Evolutionary conservation across 2,113 vertebrate species (phyloP), one percentile per base, ranked within the genome.

Genomic region (Enhydra lutris): DNA sequence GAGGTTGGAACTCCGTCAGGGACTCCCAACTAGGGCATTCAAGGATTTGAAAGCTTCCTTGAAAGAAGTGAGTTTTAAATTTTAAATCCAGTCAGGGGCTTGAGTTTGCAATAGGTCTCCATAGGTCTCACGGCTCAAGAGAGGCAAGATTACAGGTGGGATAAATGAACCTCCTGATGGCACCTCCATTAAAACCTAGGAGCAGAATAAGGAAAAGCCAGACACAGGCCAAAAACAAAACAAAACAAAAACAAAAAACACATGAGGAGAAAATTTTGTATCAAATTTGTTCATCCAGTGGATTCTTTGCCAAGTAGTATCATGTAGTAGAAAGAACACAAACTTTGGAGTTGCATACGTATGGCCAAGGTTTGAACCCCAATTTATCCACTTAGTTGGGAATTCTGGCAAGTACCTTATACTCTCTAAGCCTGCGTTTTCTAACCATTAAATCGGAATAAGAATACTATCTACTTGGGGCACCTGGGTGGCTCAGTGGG

Each of bases 331-430:
- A 95, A 96, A 59, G 34, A 61, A 91, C 20, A 79, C 15, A 91
- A 55, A 15, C 24, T 94, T 89, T 86, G 29, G 8, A 61, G 31
- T 42, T 89, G 23, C 86, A 76, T 86, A 93, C 55, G 74, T 17
- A 9, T 93, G 59, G 18, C 23, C 59, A 88, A 67, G 15, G 3
- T 91, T 86, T 29, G n/a, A 92, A 81, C 73, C 50, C 42, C 34
- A 81, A 0, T 89, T 96, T 93, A 88, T 47, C 45, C 9, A 89
- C 13, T 85, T 89, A 78, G 23, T 59, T 85, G 63, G 76, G 47
- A 65, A 93, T 97, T 96, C 89, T 67, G 8, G 24, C 9, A 97
- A 96, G 71, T 93, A 95, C 47, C 45, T 93, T 96, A 71, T 61
- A 50, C 61, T 81, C 36, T 91, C 23, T 67, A n/a, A 92, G 29